A percentile compares a stretch with the other conserved stretches of the same genome.
Evolutionary conservation across 2,888 invertebrate genomes (phyloP).

Genomic region (Tyria jacobaeae): DNA sequence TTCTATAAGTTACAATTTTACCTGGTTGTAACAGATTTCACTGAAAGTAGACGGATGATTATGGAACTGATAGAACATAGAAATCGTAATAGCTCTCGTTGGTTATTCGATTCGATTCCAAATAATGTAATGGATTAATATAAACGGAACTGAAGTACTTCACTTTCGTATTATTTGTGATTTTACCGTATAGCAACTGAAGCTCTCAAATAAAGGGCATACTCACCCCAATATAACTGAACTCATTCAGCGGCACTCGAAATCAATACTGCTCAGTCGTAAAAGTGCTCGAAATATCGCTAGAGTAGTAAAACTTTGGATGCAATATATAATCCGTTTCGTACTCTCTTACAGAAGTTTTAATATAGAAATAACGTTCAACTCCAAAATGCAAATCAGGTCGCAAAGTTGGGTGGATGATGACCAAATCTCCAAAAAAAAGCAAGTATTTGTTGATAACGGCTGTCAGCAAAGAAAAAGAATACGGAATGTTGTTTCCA

Average conservation of each 20-base stretch:
- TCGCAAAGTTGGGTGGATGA: neutral
- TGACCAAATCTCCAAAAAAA: neutral
- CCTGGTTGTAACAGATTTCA: neutral
- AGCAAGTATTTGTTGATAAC: neutral
- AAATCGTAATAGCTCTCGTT: no score
- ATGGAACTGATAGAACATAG: no score
- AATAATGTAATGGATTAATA: neutral
- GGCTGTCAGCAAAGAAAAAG: neutral
- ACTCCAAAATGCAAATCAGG: neutral
- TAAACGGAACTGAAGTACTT: neutral
- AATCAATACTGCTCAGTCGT: constrained; percentile 64
- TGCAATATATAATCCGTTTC: constrained; percentile 5
- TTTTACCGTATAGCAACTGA: constrained; percentile 22
- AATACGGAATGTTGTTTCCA: neutral
- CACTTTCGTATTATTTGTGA: neutral
- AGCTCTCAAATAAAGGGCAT: constrained; percentile 24
- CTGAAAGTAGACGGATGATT: neutral
- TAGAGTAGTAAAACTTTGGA: constrained; percentile 17
- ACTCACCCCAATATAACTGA: constrained; percentile 46
- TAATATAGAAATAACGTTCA: neutral
- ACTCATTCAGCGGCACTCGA: constrained; percentile 58
- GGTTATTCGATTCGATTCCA: neutral
- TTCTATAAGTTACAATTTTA: neutral
- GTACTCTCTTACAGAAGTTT: constrained; percentile 2
- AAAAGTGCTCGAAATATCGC: constrained; percentile 59